Evolutionary conservation across 2,113 vertebrate genomes (phyloP), one percentile per base, ranked within the genome.

Genomic region (Coreoperca whiteheadi): DNA sequence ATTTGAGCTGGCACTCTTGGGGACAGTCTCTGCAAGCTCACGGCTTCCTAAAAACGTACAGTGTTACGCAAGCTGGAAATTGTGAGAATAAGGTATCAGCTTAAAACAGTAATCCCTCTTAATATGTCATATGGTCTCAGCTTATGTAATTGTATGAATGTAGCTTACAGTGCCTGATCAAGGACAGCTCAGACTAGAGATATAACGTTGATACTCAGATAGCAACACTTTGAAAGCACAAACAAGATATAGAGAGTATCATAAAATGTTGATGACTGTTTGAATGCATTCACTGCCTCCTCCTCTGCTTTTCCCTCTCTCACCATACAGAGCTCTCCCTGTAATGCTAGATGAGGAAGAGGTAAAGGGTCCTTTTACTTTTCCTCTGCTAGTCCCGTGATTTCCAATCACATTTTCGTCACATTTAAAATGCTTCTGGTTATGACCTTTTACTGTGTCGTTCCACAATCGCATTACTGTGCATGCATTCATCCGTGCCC

Each of bases 271-370:
- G 14, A 72, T 51, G 46, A 39, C 39, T 34, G 30, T n/a, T 11
- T 73, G 39, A 53, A 67, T 66, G 6, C 2, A 53, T 39, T 12
- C 30, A 61, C 43, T 46, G 34, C 30, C 65, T 71, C 41, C 25
- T 23, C 15, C 54, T 75, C 28, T 77, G 37, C 14, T 15, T 41
- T 56, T 14, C 59, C 37, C 1, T 10, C 16, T 85, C 7, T 59
- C 8, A 83, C 75, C 39, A 28, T 41, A 71, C 90, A 95, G 95
- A 92, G 91, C 95, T 30, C 93, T 96, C 30, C 95, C 95, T 69
- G 92, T 90, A 18, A 93, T 96, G 85, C 81, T 96, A 6, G 94
- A 96, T 54, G 95, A 95, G 4, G 95, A 96, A 77, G 95, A 96
- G 94, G 95, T 96, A 93, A 93, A 39, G 37, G 43, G n/a, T 64